Percentiles rank a stretch among this genome's conserved stretches.
phyloP scores from a whole-genome alignment of 2,888 invertebrate genomes.

The Drosophila niveifrons region DNA sequence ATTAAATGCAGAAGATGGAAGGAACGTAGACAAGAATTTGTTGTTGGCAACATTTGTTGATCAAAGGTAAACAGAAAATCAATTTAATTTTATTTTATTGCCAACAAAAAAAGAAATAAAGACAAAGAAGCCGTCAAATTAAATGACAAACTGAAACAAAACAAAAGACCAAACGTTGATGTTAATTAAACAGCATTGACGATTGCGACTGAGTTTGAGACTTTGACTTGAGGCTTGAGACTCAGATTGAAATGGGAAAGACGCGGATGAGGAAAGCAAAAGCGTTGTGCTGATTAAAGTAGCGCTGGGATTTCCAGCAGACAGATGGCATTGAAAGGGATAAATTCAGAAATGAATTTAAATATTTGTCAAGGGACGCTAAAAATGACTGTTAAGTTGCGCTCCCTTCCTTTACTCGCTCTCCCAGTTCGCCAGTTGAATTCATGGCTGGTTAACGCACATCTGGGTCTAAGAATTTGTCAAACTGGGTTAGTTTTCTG shows the following conservation, averaged over 20 bases:
- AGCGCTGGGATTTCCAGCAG: constrained; percentile 24
- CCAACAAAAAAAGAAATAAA: constrained; percentile 19
- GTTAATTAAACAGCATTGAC: constrained; percentile 65
- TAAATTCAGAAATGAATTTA: constrained; percentile 66
- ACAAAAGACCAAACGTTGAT: constrained; percentile 32
- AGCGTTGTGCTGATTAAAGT: constrained; percentile 14
- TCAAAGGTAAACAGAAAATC: constrained; percentile 70
- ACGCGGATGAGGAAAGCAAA: constrained; percentile 6
- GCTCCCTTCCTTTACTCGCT: background rate
- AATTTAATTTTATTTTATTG: constrained; percentile 49
- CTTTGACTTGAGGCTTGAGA: background rate
- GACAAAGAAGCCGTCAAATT: constrained; percentile 38
- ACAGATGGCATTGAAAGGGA: constrained; percentile 35
- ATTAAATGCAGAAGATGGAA: constrained; percentile 41
- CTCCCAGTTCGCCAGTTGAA: background rate
- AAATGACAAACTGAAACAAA: constrained; percentile 37
- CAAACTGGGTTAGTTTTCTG: constrained; percentile 13
- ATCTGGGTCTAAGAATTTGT: constrained; percentile 15
- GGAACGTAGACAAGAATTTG: background rate
- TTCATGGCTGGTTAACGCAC: constrained; percentile 22
- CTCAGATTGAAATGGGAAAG: constrained; percentile 1
- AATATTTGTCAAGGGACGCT: constrained; percentile 59
- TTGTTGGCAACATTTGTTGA: constrained; percentile 44
- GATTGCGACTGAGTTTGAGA: constrained; percentile 19
- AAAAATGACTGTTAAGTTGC: constrained; percentile 29